Percentiles rank a stretch among this genome's conserved stretches.
These are phyloP conservation scores for Entelurus aequoreus DNA, from an alignment of 2,113 vertebrate species.

Conservation along the genomic window DNA sequence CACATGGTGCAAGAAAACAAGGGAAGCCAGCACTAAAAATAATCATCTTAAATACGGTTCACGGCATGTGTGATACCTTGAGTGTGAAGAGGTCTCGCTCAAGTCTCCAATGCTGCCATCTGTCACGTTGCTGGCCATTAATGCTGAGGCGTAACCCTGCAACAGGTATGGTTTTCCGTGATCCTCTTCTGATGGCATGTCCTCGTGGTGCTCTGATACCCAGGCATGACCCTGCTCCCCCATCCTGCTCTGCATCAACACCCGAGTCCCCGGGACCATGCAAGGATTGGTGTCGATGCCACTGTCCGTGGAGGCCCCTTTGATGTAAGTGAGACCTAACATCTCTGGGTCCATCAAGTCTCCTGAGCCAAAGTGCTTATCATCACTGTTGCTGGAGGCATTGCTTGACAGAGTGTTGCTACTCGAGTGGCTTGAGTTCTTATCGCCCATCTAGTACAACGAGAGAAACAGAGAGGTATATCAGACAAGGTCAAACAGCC, in stretches of 20 bases:
- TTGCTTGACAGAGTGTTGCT: constrained; percentile 91
- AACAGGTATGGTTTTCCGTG: constrained; percentile 77
- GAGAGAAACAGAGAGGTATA: constrained; percentile 5
- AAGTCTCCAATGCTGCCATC: constrained; percentile 88
- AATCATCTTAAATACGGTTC: neutral
- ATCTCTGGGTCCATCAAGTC: constrained; percentile 92
- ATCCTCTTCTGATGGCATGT: constrained; percentile 73
- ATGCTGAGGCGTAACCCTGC: constrained; percentile 75
- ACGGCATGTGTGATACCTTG: constrained; percentile 72
- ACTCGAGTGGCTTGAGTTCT: constrained; percentile 91
- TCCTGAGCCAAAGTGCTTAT: constrained; percentile 91
- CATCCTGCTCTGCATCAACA: constrained; percentile 71
- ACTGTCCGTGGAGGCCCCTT: constrained; percentile 93
- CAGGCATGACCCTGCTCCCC: constrained; percentile 75
- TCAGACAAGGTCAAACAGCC: constrained; percentile 30
- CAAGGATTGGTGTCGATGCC: constrained; percentile 92
- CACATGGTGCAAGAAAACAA: neutral
- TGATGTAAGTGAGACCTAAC: constrained; percentile 87
- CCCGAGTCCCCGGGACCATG: constrained; percentile 73
- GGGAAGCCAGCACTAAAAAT: neutral
- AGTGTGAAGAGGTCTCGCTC: constrained; percentile 89
- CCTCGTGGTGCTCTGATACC: constrained; percentile 69
- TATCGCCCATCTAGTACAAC: constrained; percentile 79
- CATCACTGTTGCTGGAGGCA: constrained; percentile 92
- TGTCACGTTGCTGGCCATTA: constrained; percentile 66